Percentiles rank a stretch among this genome's conserved stretches.
Conservation (phyloP, 1,140 invertebrate genomes). For the Polyergus mexicanus region DNA sequence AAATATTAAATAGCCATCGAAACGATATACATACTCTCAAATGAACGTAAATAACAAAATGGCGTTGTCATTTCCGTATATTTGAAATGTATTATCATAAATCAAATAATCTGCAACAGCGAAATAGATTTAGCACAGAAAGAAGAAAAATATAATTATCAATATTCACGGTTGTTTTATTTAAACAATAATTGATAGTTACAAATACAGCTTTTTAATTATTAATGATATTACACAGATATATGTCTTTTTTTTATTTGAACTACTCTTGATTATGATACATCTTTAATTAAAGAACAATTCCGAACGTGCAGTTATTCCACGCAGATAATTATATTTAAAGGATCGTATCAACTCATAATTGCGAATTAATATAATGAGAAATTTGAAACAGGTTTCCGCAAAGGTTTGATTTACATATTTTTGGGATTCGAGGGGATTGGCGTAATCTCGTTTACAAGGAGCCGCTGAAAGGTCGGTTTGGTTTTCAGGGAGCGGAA, state of each 20-base stretch:
- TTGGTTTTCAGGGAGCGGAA: background rate
- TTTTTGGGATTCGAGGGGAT: background rate
- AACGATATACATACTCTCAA: background rate
- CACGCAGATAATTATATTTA: background rate
- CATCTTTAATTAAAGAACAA: background rate
- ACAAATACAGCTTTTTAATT: background rate
- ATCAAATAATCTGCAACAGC: slow-evolving; percentile 11
- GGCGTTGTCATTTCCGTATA: background rate
- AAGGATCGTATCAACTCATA: background rate
- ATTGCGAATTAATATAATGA: background rate
- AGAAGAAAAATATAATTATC: background rate
- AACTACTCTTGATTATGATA: background rate
- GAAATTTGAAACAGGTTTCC: background rate
- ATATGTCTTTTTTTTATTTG: background rate
- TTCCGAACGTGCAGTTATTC: background rate
- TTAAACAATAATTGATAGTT: background rate
- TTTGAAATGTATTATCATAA: slow-evolving; percentile 37
- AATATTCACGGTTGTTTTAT: background rate
- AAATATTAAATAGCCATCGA: no score
- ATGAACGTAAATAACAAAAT: slow-evolving; percentile 28
- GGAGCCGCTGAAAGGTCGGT: background rate
- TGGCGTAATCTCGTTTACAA: background rate
- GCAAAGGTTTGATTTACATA: background rate
- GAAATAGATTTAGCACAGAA: background rate
- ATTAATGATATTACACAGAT: background rate